Evolutionary conservation across 2,797 vertebrate species (phyloP), one percentile per base, ranked within the genome.

Genomic region (Gobionotothen gibberifrons): DNA sequence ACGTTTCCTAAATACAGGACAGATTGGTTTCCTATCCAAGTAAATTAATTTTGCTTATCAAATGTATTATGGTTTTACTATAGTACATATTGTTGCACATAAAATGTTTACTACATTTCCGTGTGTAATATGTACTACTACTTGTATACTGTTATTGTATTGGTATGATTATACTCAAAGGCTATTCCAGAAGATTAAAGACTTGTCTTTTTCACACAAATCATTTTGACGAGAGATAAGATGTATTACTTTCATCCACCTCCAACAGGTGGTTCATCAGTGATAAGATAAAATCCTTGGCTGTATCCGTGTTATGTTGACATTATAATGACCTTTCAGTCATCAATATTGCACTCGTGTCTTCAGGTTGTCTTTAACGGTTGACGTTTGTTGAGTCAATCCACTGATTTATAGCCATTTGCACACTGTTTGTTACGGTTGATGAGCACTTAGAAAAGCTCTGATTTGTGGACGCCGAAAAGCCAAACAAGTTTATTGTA

Each of bases 1-100:
- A 39, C 51, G 59, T 58, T 65, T 56, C 63, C 14, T 56, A 39
- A 62, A 52, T 19, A 13, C 11, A 70, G 42, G 32, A 62, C n/a
- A 48, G 21, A 11, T 16, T 26, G 9, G 21, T 47, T 73, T 43
- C n/a, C 19, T 6, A 4, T 9, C 5, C 3, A 46, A 32, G 4
- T 43, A 51, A 52, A 7, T 36, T 16, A 51, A 0, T 21, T 55
- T 21, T 51, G 7, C 17, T 1, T 10, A 17, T 43, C 10, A 65
- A 43, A 29, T 42, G 21, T 44, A 52, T 53, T 51, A 14, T 40
- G 13, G 16, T 15, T 60, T 52, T 16, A 49, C 16, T 15, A 19
- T 60, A n/a, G 61, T 48, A 29, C 69, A 51, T 44, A 11, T 49
- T n/a, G 16, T 26, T 40, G 47, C 17, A 44, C 5, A 17, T 43